Evolutionary conservation across 2,797 vertebrate species (phyloP).

Genomic region (Craterocephalus amniculus): DNA sequence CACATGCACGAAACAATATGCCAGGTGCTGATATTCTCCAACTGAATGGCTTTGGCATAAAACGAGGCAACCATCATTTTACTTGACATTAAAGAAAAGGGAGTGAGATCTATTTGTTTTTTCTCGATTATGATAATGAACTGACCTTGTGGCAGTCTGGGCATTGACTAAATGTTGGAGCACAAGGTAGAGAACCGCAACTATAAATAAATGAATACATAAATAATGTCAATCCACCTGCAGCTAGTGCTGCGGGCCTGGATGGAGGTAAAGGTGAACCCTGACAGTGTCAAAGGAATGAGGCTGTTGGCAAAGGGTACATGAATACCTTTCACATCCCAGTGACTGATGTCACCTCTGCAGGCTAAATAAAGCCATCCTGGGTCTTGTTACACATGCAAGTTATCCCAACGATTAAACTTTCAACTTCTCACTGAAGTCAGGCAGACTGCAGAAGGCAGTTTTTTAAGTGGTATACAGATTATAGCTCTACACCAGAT

Average conservation of each 20-base stretch:
- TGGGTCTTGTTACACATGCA: constrained; percentile 68
- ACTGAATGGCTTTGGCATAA: constrained; percentile 66
- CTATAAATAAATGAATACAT: constrained; percentile 21
- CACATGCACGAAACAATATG: constrained; percentile 64
- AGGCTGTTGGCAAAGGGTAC: constrained; percentile 54
- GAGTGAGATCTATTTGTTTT: constrained; percentile 55
- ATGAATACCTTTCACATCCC: constrained; percentile 72
- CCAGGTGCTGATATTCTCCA: constrained; percentile 72
- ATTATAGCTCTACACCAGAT: background rate
- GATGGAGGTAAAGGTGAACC: constrained; percentile 45
- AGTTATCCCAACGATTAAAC: constrained; percentile 66
- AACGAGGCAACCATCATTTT: constrained; percentile 63
- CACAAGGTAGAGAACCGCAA: constrained; percentile 54
- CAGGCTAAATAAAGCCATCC: constrained; percentile 69
- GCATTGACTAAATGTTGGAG: constrained; percentile 56
- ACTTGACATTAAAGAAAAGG: constrained; percentile 69
- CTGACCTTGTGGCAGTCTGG: constrained; percentile 64
- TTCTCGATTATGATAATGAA: constrained; percentile 63
- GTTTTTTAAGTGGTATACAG: constrained; percentile 12
- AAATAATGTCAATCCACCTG: constrained; percentile 48
- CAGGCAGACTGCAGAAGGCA: constrained; percentile 6
- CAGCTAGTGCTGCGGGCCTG: constrained; percentile 24
- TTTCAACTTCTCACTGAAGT: constrained; percentile 38
- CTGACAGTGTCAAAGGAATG: constrained; percentile 59
- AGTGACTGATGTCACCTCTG: constrained; percentile 73